Percentiles rank a stretch among this genome's conserved stretches.
These are phyloP conservation scores for Xiphophorus couchianus DNA, from an alignment of 2,113 vertebrate species.

Conservation along the genomic window DNA sequence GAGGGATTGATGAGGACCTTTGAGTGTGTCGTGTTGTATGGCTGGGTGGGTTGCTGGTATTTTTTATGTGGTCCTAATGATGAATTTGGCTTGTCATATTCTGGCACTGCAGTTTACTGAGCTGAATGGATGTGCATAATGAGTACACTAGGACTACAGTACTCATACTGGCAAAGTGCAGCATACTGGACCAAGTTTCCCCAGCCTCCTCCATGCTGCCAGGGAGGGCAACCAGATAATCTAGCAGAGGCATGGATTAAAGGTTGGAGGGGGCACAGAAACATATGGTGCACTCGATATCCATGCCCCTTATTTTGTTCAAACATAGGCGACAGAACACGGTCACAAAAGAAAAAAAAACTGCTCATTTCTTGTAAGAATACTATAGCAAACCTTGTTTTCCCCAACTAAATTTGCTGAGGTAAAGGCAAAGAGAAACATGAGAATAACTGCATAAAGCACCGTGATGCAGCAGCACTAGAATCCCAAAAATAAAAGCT, in stretches of 20 bases:
- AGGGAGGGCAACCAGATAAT: slow-evolving; percentile 49
- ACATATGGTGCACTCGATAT: slow-evolving; percentile 63
- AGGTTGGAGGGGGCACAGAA: slow-evolving; percentile 50
- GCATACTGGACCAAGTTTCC: slow-evolving; percentile 21
- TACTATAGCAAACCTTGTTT: no score
- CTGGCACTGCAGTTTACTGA: slow-evolving; percentile 28
- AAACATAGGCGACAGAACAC: slow-evolving; percentile 14
- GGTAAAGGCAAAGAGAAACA: not conserved
- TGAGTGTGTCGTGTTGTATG: slow-evolving; percentile 1
- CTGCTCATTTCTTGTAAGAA: not conserved
- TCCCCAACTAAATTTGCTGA: not conserved
- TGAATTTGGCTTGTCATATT: slow-evolving; percentile 32
- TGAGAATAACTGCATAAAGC: not conserved
- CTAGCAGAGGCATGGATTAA: slow-evolving; percentile 54
- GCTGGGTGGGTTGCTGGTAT: not conserved
- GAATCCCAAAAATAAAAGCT: not conserved
- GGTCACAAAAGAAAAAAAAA: not conserved
- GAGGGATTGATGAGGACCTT: not conserved
- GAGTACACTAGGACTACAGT: slow-evolving; percentile 28
- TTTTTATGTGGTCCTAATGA: not conserved
- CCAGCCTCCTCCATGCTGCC: slow-evolving; percentile 33
- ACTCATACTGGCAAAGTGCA: slow-evolving; percentile 25
- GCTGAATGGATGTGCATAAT: slow-evolving; percentile 40
- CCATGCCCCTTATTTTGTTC: slow-evolving; percentile 13
- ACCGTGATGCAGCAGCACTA: not conserved